Percentiles rank a stretch among this genome's conserved stretches.
phyloP scores from a whole-genome alignment of 2,113 vertebrate genomes.

The Symphodus melops region DNA sequence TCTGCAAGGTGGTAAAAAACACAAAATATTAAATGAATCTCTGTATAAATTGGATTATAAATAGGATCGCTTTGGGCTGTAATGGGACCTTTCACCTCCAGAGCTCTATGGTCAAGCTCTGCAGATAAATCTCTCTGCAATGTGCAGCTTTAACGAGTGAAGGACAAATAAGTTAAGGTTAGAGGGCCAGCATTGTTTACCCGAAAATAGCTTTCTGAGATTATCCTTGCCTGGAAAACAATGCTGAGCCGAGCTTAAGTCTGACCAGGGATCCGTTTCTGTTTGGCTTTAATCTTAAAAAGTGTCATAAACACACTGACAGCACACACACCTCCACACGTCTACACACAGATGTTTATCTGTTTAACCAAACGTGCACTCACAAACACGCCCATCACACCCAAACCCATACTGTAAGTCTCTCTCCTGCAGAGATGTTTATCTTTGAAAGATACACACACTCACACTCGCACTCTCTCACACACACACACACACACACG shows the following conservation, averaged over 20 bases:
- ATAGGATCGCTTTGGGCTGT: too few species aligned
- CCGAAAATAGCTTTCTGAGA: slow-evolving; percentile 15
- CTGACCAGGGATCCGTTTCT: slow-evolving; percentile 15
- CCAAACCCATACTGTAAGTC: slow-evolving; percentile 15
- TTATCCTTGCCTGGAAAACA: slow-evolving; percentile 21
- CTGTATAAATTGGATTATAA: too few species aligned
- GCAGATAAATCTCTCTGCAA: too few species aligned
- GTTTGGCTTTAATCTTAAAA: background rate
- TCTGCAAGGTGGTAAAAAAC: background rate
- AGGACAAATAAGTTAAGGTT: background rate
- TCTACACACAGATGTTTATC: slow-evolving; percentile 49
- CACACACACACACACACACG: slow-evolving; percentile 18
- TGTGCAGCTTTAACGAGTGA: background rate
- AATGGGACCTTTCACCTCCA: too few species aligned
- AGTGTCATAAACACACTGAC: slow-evolving; percentile 10
- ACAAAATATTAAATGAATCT: too few species aligned
- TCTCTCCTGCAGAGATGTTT: slow-evolving; percentile 43
- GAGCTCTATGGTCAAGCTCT: background rate
- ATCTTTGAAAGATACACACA: slow-evolving; percentile 16
- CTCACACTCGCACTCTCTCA: background rate
- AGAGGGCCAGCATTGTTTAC: slow-evolving; percentile 8
- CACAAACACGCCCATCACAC: slow-evolving; percentile 37
- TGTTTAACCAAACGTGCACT: slow-evolving; percentile 35
- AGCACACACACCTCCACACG: background rate
- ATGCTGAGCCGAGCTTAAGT: slow-evolving; percentile 14